phyloP scores from a whole-genome alignment of 1,140 invertebrate species.

The Sitobion miscanthi region DNA sequence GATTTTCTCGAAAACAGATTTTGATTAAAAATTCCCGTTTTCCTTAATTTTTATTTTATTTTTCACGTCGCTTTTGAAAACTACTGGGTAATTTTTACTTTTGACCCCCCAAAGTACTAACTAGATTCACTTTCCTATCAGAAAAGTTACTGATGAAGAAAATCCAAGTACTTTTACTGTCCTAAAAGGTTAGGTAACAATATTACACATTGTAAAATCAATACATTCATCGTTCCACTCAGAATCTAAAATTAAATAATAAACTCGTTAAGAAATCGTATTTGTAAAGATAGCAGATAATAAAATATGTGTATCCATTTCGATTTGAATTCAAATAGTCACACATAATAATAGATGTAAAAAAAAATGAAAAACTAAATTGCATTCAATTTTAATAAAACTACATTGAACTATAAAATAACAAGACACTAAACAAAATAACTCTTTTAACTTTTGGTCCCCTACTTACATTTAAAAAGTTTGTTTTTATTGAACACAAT shows the following conservation, averaged over 20 bases:
- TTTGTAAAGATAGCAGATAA: neutral
- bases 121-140: too few relatives aligned
- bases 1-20: too few relatives aligned
- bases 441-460: neutral
- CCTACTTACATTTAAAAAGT: conserved; percentile 2
- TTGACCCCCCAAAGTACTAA: too few relatives aligned
- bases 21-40: too few relatives aligned
- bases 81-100: too few relatives aligned
- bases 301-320: neutral
- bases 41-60: too few relatives aligned
- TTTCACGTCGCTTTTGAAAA: too few relatives aligned
- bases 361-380: neutral
- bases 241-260: neutral
- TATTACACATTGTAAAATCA: too few relatives aligned
- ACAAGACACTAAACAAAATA: neutral
- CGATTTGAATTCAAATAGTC: neutral
- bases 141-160: too few relatives aligned
- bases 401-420: neutral
- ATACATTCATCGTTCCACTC: too few relatives aligned
- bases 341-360: neutral
- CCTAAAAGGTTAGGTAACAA: too few relatives aligned
- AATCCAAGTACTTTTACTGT: too few relatives aligned
- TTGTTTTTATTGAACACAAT: neutral
- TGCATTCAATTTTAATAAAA: neutral
- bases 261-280: neutral